Percentiles rank a stretch among this genome's conserved stretches.
These are phyloP conservation scores for Elephantulus edwardii DNA, from an alignment of 2,113 vertebrate genomes.

Conservation along the genomic window DNA sequence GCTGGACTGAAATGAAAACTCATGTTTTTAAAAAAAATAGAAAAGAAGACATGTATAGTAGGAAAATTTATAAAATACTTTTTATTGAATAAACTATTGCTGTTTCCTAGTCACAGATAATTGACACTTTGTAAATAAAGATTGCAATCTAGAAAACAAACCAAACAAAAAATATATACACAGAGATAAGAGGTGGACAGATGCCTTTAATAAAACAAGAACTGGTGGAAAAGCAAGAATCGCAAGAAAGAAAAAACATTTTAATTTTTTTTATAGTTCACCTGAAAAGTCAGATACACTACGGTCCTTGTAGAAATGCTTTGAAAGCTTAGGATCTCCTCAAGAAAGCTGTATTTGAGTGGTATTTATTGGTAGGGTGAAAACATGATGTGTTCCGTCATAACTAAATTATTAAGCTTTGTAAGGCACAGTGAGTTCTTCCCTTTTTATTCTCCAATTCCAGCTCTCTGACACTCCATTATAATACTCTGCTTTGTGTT, in stretches of 20 bases:
- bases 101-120: neutral
- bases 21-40: neutral
- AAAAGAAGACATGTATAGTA: neutral
- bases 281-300: slow-evolving; percentile 7
- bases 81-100: neutral
- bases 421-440: neutral
- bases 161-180: neutral
- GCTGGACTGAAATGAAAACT: neutral
- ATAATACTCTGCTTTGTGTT: too few species aligned
- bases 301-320: neutral
- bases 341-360: neutral
- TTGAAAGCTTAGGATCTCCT: neutral
- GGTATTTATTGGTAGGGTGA: neutral
- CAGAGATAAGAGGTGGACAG: neutral
- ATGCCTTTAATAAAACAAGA: neutral
- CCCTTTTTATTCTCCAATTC: too few species aligned
- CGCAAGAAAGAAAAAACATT: neutral
- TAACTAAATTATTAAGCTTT: neutral
- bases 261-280: neutral
- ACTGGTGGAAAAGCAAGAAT: neutral
- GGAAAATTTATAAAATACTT: neutral
- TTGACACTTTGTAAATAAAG: neutral
- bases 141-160: neutral
- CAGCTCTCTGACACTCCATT: too few species aligned
- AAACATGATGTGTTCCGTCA: neutral